Base-by-base conservation (phyloP, 2,888 invertebrate genomes). In the Melinaea marsaeus region DNA sequence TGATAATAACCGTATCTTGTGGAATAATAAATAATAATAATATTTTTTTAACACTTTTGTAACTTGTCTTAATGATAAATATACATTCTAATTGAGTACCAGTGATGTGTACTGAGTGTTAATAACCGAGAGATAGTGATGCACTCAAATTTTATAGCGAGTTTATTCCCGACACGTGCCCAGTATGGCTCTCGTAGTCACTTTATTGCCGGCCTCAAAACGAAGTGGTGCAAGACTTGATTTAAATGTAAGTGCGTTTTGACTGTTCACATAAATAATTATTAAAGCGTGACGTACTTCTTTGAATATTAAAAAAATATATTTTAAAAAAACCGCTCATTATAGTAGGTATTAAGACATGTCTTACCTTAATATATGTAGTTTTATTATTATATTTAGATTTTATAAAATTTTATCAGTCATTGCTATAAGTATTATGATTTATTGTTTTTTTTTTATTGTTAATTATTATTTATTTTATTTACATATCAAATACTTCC, bases 71-170 rank as follows among this genome's bases (percentile, higher is more conserved):
- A 7, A 32, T 32, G 11, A 32, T 2, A 51, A 32, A 32, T 51
- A n/a, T 3, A 51, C 51, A 32, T 45, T 48, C 6, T 51, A 32
- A 51, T 7, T 51, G 32, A 32, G 32, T 11, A 3, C 32, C 6
- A 51, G 51, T 51, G 51, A 32, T 51, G 57, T 60, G 60, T 60
- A 63, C 60, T 60, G 42, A 54, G 57, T 57, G 37, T 63, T 63
- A 60, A 60, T 54, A 51, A 47, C 32, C 11, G 32, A 32, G 46
- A 46, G 32, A 51, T 51, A 32, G 51, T 22, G 51, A 79, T 80
- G 78, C 78, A 80, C 79, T 79, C 74, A 72, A 72, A 72, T 77
- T 80, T 84, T 80, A 82, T 79, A 73, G 75, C 62, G 58, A 70
- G 70, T 72, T 72, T 71, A 72, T 69, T 63, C 62, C 62, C 45